Evolutionary conservation across 30 jellyfish, hydroid and myxozoan genomes (phyloP).

Genomic region (Sanderia malayensis): DNA sequence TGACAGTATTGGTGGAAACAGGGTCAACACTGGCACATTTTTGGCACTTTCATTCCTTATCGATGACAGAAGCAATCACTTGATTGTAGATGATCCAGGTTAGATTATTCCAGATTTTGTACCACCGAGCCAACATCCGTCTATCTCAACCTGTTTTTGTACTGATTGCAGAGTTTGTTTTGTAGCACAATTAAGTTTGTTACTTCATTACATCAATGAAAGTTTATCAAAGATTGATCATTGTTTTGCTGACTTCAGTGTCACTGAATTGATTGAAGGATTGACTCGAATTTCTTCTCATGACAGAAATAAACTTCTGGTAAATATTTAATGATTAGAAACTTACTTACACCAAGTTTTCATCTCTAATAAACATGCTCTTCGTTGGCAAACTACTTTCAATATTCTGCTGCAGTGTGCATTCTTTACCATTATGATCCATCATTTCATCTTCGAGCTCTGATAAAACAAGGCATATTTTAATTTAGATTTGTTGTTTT

Average conservation of each 20-base stretch:
- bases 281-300: slow-evolving; percentile 72
- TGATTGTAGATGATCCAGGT: slow-evolving; percentile 60
- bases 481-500: too few relatives aligned
- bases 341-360: too few relatives aligned
- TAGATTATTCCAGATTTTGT: too few relatives aligned
- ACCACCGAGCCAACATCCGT: too few relatives aligned
- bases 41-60: slow-evolving; percentile 70
- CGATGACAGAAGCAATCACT: slow-evolving; percentile 76
- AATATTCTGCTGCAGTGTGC: too few relatives aligned
- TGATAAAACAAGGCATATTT: too few relatives aligned
- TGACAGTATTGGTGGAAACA: slow-evolving; percentile 74
- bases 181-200: slow-evolving; percentile 62
- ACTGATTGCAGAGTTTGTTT: too few relatives aligned
- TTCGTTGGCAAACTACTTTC: too few relatives aligned
- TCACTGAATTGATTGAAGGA: slow-evolving; percentile 67
- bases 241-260: slow-evolving; percentile 66
- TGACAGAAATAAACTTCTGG: slow-evolving; percentile 53
- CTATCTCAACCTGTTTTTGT: too few relatives aligned
- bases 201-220: slow-evolving; percentile 67
- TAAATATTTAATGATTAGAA: slow-evolving; percentile 40
- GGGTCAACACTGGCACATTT: slow-evolving; percentile 63
- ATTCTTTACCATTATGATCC: too few relatives aligned
- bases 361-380: too few relatives aligned
- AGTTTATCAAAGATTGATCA: slow-evolving; percentile 70
- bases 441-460: too few relatives aligned